Base-by-base conservation (phyloP, 2,888 invertebrate species). In the Girardia tigrina region DNA sequence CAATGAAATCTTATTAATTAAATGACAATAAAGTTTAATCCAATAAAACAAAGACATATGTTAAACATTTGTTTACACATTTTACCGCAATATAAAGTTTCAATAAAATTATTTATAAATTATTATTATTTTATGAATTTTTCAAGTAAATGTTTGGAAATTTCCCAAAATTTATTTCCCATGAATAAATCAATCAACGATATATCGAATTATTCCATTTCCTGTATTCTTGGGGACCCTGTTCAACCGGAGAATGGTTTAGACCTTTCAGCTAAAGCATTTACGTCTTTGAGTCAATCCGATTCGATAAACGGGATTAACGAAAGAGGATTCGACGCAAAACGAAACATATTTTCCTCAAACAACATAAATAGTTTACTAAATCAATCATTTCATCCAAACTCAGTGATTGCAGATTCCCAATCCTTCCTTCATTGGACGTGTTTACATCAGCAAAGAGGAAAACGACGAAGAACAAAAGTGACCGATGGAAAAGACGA, bases 371-470 rank as follows among this genome's bases (percentile, higher is more conserved):
- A 23, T 4, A 56, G 56, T n/a, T 56, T 56, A 23, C n/a, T 56
- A 12, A n/a, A 4, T 4, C 56, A 4, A 56, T 8, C 56, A 12
- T 56, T 56, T 56, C n/a, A n/a, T 16, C 56, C 4, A 56, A 56
- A 20, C 2, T n/a, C 56, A 20, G 23, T 56, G n/a, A 56, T 56
- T 2, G 23, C 20, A 12, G 56, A 56, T 56, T 8, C 56, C 6
- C 56, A 56, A 56, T 56, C 56, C 2, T 56, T 56, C 8, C n/a
- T 56, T 8, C 56, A 56, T 56, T 56, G 56, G 56, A 56, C 56
- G 4, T 56, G 56, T 56, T 56, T 56, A 2, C 56, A 56, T 56
- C 56, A 56, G n/a, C 56, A 56, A 56, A 56, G 56, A 56, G n/a
- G 20, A n/a, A 56, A 56, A 56, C n/a, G 56, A 56, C n/a, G n/a